phyloP scores from a whole-genome alignment of 2,797 vertebrate species.

The Emydoidea blandingii region DNA sequence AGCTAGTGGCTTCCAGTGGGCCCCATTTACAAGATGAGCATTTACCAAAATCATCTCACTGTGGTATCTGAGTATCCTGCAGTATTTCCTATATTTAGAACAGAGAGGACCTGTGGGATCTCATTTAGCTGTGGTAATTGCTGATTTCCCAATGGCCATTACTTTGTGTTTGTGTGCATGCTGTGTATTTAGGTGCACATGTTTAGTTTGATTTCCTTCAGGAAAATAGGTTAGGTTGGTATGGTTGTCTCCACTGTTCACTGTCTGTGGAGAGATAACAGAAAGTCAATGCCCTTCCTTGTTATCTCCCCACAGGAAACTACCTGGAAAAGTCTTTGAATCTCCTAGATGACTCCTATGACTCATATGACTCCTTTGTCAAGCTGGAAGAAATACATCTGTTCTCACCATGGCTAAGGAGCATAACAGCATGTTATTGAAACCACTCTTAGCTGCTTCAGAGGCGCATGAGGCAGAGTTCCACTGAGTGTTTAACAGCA shows the following conservation, averaged over 20 bases:
- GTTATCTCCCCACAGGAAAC: constrained; percentile 72
- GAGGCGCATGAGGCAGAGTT: constrained; percentile 73
- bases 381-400: constrained; percentile 59
- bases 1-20: rapidly evolving
- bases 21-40: background rate
- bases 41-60: background rate
- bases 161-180: background rate
- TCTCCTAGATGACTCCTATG: constrained; percentile 56
- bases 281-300: constrained; percentile 67
- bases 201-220: constrained; percentile 48
- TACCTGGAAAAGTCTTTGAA: constrained; percentile 78
- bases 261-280: constrained; percentile 35
- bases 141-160: background rate
- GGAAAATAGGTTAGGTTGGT: constrained; percentile 43
- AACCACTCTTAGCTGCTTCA: constrained; percentile 74
- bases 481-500: constrained; percentile 78
- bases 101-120: background rate
- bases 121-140: background rate
- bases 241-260: constrained; percentile 44
- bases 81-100: background rate
- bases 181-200: background rate
- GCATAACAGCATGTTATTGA: constrained; percentile 68
- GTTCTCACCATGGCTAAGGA: constrained; percentile 64
- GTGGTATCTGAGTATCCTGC: background rate
- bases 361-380: constrained; percentile 73